These are phyloP conservation scores for Hydractinia symbiolongicarpus DNA, from an alignment of 30 jellyfish, hydroid and myxozoan species.

Conservation along the genomic window DNA sequence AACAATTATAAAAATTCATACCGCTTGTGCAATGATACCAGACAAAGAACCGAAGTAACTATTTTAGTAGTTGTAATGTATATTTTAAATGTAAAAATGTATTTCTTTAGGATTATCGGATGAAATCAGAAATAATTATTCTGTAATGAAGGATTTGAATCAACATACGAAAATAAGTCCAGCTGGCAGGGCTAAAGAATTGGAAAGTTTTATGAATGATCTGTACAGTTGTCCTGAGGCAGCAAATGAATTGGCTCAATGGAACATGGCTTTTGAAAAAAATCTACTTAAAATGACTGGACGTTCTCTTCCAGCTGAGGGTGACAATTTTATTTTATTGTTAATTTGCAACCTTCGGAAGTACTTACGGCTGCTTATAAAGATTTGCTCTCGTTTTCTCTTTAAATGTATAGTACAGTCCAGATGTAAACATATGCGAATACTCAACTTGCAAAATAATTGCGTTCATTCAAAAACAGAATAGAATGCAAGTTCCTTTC, in stretches of 20 bases:
- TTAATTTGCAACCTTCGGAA: background rate
- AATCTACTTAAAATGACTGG: conserved; percentile 28
- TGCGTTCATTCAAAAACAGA: background rate
- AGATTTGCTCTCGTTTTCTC: background rate
- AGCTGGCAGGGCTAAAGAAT: conserved; percentile 55
- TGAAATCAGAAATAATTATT: conserved; percentile 67
- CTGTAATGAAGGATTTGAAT: conserved; percentile 68
- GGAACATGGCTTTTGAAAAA: conserved; percentile 47
- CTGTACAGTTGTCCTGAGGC: conserved; percentile 63
- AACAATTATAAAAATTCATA: too few species aligned
- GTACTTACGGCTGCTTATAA: background rate
- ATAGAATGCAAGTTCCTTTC: too few species aligned
- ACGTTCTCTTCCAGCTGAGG: conserved; percentile 17
- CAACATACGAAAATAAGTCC: conserved; percentile 89
- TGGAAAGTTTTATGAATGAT: conserved; percentile 46
- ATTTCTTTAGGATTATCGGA: conserved; percentile 67
- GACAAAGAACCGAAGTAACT: too few species aligned
- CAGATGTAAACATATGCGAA: background rate
- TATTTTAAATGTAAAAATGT: background rate
- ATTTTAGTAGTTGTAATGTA: too few species aligned
- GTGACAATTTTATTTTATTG: background rate
- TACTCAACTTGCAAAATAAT: background rate
- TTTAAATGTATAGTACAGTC: background rate
- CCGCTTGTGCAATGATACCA: too few species aligned
- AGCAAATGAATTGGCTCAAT: conserved; percentile 39